phyloP scores from a whole-genome alignment of 37 sponge, comb jelly and placozoan species.

The Halisarca cf. caerulea region DNA sequence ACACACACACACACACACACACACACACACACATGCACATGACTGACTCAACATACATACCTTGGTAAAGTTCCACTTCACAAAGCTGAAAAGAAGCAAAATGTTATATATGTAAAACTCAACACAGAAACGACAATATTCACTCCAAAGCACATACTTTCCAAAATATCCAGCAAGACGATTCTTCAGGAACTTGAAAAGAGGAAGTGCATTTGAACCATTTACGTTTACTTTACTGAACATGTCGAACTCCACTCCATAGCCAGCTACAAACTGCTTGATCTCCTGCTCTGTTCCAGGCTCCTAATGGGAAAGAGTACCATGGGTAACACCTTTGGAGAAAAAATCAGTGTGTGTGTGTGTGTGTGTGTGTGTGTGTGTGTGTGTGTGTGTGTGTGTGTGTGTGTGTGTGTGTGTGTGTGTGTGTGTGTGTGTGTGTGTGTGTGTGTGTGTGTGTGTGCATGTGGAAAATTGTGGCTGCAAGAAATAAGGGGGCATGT shows the following conservation, averaged over 20 bases:
- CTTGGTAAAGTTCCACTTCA: slow-evolving; percentile 93
- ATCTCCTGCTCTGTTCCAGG: slow-evolving; percentile 84
- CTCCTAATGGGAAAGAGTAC: slow-evolving; percentile 68
- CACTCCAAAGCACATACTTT: slow-evolving; percentile 17
- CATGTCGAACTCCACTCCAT: slow-evolving; percentile 89
- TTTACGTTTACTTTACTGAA: slow-evolving; percentile 89
- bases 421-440: too few species aligned
- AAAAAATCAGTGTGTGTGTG: too few species aligned
- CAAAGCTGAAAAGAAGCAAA: slow-evolving; percentile 40
- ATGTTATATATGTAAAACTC: not conserved
- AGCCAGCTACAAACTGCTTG: slow-evolving; percentile 64
- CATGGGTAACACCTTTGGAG: too few species aligned
- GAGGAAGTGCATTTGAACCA: slow-evolving; percentile 74
- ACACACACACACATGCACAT: not conserved
- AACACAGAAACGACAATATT: not conserved
- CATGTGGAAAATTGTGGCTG: too few species aligned
- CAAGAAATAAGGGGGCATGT: too few species aligned
- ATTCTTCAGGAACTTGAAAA: slow-evolving; percentile 83
- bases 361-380: too few species aligned
- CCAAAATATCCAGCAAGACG: slow-evolving; percentile 52
- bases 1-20: slow-evolving; percentile 17
- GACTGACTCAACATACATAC: slow-evolving; percentile 25
- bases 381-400: too few species aligned
- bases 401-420: too few species aligned
- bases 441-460: too few species aligned